A percentile compares a stretch with the other conserved stretches of the same genome.
These are phyloP conservation scores for Unio pictorum DNA, from an alignment of 2,888 invertebrate genomes.

Conservation along the genomic window DNA sequence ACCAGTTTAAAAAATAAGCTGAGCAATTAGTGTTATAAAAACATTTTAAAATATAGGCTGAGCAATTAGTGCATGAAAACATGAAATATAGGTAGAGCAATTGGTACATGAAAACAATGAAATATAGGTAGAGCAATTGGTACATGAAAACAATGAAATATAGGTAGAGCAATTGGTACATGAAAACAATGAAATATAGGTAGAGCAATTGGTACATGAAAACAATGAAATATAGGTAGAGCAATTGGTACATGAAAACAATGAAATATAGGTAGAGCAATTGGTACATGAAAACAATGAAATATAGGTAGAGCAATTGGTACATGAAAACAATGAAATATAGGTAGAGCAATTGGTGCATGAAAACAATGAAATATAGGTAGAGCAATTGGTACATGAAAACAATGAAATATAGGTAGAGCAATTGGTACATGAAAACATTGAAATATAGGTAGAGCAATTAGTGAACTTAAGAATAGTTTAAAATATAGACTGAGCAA, in stretches of 20 bases:
- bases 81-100: not conserved
- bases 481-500: not conserved
- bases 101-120: not conserved
- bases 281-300: too few species aligned
- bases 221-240: not conserved
- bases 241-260: not conserved
- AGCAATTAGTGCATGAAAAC: too few species aligned
- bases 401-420: not conserved
- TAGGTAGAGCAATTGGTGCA: not conserved
- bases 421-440: not conserved
- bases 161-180: not conserved
- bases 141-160: not conserved
- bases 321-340: not conserved
- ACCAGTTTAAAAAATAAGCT: not conserved
- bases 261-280: not conserved
- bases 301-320: not conserved
- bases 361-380: not conserved
- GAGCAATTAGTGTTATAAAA: not conserved
- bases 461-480: too few species aligned
- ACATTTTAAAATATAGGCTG: too few species aligned
- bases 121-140: not conserved
- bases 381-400: not conserved
- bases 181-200: not conserved
- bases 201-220: not conserved
- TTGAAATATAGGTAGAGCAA: not conserved